Conservation (phyloP, 2,797 vertebrate species). For the Lagodon rhomboides region DNA sequence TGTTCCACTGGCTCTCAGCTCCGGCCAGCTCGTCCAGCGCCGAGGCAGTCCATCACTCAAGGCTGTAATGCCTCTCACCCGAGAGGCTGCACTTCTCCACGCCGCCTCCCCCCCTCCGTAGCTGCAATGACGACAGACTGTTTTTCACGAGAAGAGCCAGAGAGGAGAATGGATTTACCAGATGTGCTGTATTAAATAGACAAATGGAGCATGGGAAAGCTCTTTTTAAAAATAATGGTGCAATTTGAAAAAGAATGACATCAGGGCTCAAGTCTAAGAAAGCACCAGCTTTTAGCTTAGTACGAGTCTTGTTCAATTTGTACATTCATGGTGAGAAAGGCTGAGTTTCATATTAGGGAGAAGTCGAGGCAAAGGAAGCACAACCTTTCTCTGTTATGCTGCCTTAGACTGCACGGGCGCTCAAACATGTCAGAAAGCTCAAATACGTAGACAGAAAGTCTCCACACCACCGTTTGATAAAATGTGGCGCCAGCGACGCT, state of each 20-base stretch:
- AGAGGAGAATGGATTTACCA: slow-evolving; percentile 71
- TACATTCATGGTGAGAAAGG: slow-evolving; percentile 16
- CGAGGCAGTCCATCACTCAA: slow-evolving; percentile 66
- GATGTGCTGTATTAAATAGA: slow-evolving; percentile 76
- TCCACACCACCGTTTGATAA: background rate
- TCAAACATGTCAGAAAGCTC: slow-evolving; percentile 9
- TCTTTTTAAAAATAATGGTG: slow-evolving; percentile 66
- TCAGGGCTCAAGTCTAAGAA: slow-evolving; percentile 44
- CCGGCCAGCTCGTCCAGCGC: slow-evolving; percentile 32
- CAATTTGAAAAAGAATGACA: slow-evolving; percentile 63
- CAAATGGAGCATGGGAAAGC: slow-evolving; percentile 74
- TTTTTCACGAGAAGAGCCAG: slow-evolving; percentile 64
- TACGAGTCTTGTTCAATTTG: slow-evolving; percentile 46
- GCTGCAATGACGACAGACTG: slow-evolving; percentile 57
- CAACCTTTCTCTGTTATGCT: slow-evolving; percentile 4
- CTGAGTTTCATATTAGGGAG: slow-evolving; percentile 32
- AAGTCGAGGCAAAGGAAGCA: slow-evolving; percentile 7
- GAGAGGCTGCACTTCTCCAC: slow-evolving; percentile 56
- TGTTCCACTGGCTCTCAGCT: slow-evolving; percentile 62
- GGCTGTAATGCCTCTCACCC: slow-evolving; percentile 64
- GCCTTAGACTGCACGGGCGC: background rate
- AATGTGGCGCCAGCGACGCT: background rate
- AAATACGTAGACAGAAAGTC: background rate
- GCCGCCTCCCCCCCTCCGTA: slow-evolving; percentile 5
- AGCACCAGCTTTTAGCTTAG: slow-evolving; percentile 44